phyloP scores from a whole-genome alignment of 1,140 invertebrate species.

The Musca vetustissima region DNA sequence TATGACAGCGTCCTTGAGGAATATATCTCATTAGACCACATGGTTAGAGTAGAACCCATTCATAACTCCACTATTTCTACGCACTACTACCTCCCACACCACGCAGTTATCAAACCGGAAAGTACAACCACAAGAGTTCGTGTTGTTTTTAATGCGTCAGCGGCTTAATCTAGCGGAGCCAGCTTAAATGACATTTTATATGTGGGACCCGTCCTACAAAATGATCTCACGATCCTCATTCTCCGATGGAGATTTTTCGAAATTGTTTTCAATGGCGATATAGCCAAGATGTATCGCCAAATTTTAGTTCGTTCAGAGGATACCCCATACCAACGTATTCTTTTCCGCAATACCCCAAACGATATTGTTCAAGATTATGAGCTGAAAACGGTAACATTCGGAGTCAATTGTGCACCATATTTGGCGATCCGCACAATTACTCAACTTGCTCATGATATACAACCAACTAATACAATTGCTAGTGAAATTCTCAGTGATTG shows the following conservation, averaged over 20 bases:
- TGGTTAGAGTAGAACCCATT: too few species aligned
- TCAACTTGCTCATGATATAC: not conserved
- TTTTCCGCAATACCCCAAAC: not conserved
- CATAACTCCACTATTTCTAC: not conserved
- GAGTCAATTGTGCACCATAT: not conserved
- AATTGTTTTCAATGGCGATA: slow-evolving; percentile 39
- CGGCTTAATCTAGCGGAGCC: not conserved
- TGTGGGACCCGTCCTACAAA: slow-evolving; percentile 35
- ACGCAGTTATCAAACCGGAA: not conserved
- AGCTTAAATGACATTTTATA: not conserved
- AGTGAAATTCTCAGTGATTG: not conserved
- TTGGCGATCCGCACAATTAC: not conserved
- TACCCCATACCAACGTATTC: not conserved
- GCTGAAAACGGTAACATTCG: not conserved
- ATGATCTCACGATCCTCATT: slow-evolving; percentile 45
- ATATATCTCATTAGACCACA: slow-evolving; percentile 1
- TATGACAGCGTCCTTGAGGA: slow-evolving; percentile 14
- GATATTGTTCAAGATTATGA: not conserved
- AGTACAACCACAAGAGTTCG: slow-evolving; percentile 8
- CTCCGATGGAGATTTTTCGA: slow-evolving; percentile 43
- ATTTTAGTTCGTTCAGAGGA: not conserved
- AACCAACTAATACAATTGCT: too few species aligned
- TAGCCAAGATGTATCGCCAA: slow-evolving; percentile 44
- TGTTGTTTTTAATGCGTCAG: slow-evolving; percentile 3
- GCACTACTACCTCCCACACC: not conserved